phyloP scores from a whole-genome alignment of 2,888 invertebrate genomes.

The Scelioninae gen. 2 region DNA sequence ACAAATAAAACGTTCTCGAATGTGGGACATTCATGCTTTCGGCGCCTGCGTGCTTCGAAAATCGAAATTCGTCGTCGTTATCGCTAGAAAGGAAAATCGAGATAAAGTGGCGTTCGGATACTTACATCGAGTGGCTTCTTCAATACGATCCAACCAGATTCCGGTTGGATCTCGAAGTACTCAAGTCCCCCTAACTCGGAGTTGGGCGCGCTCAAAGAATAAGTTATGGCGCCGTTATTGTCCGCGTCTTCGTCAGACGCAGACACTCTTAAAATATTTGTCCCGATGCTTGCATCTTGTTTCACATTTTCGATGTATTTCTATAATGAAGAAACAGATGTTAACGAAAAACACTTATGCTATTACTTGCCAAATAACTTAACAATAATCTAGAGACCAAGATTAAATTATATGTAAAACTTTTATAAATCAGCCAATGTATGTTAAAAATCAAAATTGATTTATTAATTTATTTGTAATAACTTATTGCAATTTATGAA shows the following conservation, averaged over 20 bases:
- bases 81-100: slow-evolving; percentile 55
- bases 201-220: slow-evolving; percentile 91
- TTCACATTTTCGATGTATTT: slow-evolving; percentile 98
- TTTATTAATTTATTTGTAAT: too few species aligned
- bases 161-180: slow-evolving; percentile 97
- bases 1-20: slow-evolving; percentile 4
- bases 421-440: too few species aligned
- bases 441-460: too few species aligned
- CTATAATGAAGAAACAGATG: slow-evolving; percentile 75
- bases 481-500: too few species aligned
- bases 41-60: slow-evolving; percentile 62
- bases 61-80: slow-evolving; percentile 55
- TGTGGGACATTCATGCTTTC: slow-evolving; percentile 9
- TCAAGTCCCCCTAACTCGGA: slow-evolving; percentile 90
- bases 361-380: too few species aligned
- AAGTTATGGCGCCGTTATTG: slow-evolving; percentile 95
- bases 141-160: slow-evolving; percentile 97
- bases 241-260: slow-evolving; percentile 98
- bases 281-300: slow-evolving; percentile 96
- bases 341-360: too few species aligned
- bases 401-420: too few species aligned
- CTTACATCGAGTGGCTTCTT: slow-evolving; percentile 98
- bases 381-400: too few species aligned
- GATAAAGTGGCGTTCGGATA: slow-evolving; percentile 74
- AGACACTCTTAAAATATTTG: slow-evolving; percentile 94